Evolutionary conservation across 2,113 vertebrate genomes (phyloP), one percentile per base, ranked within the genome.

Genomic region (Microcebus tavaratra): DNA sequence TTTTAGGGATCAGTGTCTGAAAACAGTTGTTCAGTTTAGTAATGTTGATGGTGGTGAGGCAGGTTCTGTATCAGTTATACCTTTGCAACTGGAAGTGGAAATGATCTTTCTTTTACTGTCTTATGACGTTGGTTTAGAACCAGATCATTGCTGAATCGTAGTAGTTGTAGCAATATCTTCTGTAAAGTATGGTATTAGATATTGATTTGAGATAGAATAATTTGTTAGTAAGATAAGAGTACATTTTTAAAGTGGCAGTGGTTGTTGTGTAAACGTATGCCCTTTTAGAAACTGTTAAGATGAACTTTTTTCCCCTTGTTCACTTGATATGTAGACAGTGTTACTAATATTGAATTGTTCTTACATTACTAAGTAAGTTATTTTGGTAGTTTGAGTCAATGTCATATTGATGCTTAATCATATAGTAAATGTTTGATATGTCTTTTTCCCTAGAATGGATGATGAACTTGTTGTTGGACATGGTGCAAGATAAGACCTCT

Each of bases 391-490:
- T 87, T 86, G 50, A 48, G 53, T 87, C 31, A 50, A 8, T 42
- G 3, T 85, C 59, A 20, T 63, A 2, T 23, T 91, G 50, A 36
- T 39, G 9, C 79, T 95, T 65, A 48, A 59, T 63, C 94, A 55
- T 11, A 53, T 20, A 63, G 29, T 17, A 81, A 21, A 27, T 88
- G 7, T 75, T 92, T 88, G 29, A 0, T 55, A 0, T 95, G 61
- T 90, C 57, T 90, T 34, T 97, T 92, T 86, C 39, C 7, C 76
- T 97, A 99, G 99, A 99, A 82, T 99, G 99, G 99, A 99, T 99
- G 99, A 90, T 99, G 98, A 99, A 98, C 97, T 98, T 98, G 45
- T 89, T 99, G 68, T 92, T 99, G 98, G 99, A 99, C 50, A 96
- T 99, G 31, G 96, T 99, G 68, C 98, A 96, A 70, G 99, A 98